Percentiles rank a stretch among this genome's conserved stretches.
These are phyloP conservation scores for Macaca mulatta DNA, from an alignment of 2,113 vertebrate genomes.

Conservation along the genomic window DNA sequence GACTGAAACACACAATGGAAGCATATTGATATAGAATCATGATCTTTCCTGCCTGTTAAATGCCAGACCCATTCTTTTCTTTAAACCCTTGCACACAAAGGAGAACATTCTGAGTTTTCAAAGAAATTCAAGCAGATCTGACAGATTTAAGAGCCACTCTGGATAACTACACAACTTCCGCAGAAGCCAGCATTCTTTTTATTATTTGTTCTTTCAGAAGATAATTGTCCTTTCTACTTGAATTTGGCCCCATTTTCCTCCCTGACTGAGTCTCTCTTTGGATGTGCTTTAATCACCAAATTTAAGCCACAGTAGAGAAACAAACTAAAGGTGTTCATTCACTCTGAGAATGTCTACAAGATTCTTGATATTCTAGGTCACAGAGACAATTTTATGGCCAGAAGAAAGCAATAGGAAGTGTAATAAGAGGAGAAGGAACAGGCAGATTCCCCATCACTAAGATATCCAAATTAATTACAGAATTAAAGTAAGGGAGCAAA, in stretches of 20 bases:
- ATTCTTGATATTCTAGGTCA: neutral
- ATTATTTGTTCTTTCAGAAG: conserved; percentile 27
- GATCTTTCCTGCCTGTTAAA: neutral
- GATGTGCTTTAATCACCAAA: neutral
- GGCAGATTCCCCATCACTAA: neutral
- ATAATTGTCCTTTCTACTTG: conserved; percentile 20
- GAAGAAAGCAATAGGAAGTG: neutral
- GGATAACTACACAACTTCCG: neutral
- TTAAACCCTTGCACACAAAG: neutral
- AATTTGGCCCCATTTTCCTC: conserved; percentile 3
- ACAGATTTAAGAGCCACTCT: neutral
- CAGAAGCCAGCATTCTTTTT: neutral
- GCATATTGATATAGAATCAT: neutral
- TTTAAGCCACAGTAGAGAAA: conserved; percentile 23
- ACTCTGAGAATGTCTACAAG: neutral
- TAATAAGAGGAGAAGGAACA: neutral
- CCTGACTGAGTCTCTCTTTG: neutral
- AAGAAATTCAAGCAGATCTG: neutral
- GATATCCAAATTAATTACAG: neutral
- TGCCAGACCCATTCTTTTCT: neutral
- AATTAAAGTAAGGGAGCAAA: neutral
- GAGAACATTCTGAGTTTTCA: neutral
- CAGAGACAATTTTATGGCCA: neutral
- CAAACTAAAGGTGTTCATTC: conserved; percentile 11
- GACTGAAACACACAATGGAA: neutral